Evolutionary conservation across 2,888 invertebrate genomes (phyloP).

Genomic region (Alentia gelatinosa): DNA sequence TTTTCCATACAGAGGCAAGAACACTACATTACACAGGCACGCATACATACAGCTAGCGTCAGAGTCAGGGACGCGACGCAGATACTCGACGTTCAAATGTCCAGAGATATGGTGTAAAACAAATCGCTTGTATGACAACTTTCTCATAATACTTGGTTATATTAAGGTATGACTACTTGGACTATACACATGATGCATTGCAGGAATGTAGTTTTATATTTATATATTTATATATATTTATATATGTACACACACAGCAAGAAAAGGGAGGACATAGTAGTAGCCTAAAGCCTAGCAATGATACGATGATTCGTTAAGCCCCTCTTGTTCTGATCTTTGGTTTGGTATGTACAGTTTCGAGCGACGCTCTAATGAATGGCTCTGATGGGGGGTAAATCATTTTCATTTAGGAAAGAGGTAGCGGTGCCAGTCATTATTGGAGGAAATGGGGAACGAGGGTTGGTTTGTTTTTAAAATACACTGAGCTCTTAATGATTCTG

Average conservation of each 20-base stretch:
- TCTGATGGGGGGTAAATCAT: neutral
- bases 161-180: constrained; percentile 33
- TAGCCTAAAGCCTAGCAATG: constrained; percentile 49
- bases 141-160: constrained; percentile 52
- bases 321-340: constrained; percentile 31
- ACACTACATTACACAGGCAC: constrained; percentile 24
- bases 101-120: constrained; percentile 45
- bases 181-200: constrained; percentile 51
- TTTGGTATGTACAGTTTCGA: neutral
- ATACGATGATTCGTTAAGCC: constrained; percentile 21
- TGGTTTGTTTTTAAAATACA: neutral
- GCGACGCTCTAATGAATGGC: neutral
- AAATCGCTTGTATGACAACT: constrained; percentile 42
- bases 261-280: constrained; percentile 49
- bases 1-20: constrained; percentile 12
- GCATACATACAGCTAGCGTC: neutral
- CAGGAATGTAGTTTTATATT: constrained; percentile 49
- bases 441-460: neutral
- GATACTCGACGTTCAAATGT: constrained; percentile 21
- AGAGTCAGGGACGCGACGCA: neutral
- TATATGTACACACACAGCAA: constrained; percentile 53
- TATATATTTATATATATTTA: constrained; percentile 51
- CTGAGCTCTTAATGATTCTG: neutral
- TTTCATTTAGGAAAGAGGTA: neutral
- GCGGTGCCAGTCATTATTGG: neutral